A percentile compares a stretch with the other conserved stretches of the same genome.
phyloP scores from a whole-genome alignment of 53 echinoderm and acorn worm genomes.

The Luidia sarsii region DNA sequence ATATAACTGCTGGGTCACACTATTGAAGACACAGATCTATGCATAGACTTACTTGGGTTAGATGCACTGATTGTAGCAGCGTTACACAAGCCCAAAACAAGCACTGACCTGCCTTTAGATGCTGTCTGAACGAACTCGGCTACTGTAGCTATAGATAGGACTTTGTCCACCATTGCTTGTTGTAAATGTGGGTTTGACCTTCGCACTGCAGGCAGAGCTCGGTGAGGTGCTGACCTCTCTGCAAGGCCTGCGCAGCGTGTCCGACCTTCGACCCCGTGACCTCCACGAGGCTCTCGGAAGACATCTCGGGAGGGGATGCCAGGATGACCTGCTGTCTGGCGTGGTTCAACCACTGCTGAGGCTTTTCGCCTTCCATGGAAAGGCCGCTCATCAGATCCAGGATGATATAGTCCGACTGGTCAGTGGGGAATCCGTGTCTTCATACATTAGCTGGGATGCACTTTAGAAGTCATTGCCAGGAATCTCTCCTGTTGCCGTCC shows the following conservation, averaged over 20 bases:
- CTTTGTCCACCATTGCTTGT: no score
- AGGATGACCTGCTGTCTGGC: neutral
- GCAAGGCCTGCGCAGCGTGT: slow-evolving; percentile 21
- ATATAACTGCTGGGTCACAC: no score
- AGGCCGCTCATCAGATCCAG: neutral
- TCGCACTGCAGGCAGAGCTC: slow-evolving; percentile 6
- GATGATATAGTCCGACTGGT: slow-evolving; percentile 32
- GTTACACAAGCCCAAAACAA: no score
- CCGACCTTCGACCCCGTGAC: neutral
- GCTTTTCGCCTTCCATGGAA: slow-evolving; percentile 24
- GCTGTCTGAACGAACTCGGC: no score
- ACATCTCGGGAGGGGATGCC: neutral
- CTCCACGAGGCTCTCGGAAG: slow-evolving; percentile 3
- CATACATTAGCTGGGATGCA: neutral
- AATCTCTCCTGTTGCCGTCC: neutral
- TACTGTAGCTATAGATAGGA: no score
- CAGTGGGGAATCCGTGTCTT: neutral
- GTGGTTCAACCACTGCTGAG: slow-evolving; percentile 30
- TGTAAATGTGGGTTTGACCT: neutral
- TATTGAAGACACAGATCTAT: no score
- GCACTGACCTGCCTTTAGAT: no score
- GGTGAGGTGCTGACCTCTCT: slow-evolving; percentile 25
- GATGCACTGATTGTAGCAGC: no score
- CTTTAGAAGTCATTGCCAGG: neutral
- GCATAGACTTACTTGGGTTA: no score